phyloP scores from a whole-genome alignment of 1,140 invertebrate species.

The Pogonognathellus flavescens region DNA sequence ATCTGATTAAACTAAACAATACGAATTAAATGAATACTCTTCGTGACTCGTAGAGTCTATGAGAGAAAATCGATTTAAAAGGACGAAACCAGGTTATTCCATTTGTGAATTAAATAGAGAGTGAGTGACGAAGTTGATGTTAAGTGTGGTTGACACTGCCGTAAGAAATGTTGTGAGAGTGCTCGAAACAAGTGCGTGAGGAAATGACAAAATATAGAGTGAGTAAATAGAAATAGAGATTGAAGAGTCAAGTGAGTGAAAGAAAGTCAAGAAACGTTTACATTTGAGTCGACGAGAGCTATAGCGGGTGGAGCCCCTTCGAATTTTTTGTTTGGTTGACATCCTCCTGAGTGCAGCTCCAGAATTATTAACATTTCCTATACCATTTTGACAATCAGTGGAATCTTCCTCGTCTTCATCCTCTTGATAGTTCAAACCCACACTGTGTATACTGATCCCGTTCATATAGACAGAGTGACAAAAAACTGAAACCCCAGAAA shows the following conservation, averaged over 20 bases:
- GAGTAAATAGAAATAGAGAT: constrained; percentile 8
- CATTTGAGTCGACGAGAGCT: constrained; percentile 64
- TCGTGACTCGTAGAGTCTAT: too few species aligned
- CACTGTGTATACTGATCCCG: too few species aligned
- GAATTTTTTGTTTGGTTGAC: constrained; percentile 56
- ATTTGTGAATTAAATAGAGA: neutral
- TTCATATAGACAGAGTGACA: neutral
- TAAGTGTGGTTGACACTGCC: too few species aligned
- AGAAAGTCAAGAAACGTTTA: constrained; percentile 47
- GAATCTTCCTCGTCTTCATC: neutral
- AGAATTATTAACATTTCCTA: neutral
- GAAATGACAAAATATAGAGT: too few species aligned
- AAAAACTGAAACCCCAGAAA: too few species aligned
- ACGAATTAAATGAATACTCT: too few species aligned
- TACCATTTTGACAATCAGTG: constrained; percentile 8
- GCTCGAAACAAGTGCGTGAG: too few species aligned
- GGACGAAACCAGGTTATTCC: too few species aligned
- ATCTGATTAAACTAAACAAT: too few species aligned
- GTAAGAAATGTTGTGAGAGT: too few species aligned
- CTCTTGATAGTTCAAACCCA: constrained; percentile 16
- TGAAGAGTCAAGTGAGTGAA: neutral
- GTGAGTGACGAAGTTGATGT: constrained; percentile 11
- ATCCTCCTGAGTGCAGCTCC: constrained; percentile 38
- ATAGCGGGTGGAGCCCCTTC: constrained; percentile 59
- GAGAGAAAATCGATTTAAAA: too few species aligned